Percentiles rank a stretch among this genome's conserved stretches.
Evolutionary conservation across 2,113 vertebrate genomes (phyloP).

Genomic region (Macquaria ambigua): DNA sequence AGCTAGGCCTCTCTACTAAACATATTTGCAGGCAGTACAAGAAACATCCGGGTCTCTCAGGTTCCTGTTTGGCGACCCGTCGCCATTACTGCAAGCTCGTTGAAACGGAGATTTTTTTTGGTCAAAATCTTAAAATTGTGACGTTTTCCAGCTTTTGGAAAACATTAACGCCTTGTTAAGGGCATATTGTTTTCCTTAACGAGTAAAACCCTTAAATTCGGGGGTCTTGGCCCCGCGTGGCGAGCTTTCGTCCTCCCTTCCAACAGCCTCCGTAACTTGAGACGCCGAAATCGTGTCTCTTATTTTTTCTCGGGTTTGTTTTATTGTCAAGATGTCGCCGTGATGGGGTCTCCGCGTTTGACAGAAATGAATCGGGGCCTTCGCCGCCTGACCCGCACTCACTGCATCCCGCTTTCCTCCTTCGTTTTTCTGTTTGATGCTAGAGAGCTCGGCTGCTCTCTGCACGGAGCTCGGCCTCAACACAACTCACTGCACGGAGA

Average conservation of each 20-base stretch:
- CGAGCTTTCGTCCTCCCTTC: conserved; percentile 72
- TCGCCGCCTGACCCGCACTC: conserved; percentile 86
- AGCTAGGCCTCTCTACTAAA: not conserved
- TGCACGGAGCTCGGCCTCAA: conserved; percentile 86
- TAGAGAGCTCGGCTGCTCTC: conserved; percentile 84
- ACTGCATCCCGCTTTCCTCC: conserved; percentile 77
- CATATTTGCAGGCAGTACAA: conserved; percentile 47
- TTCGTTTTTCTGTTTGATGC: conserved; percentile 79
- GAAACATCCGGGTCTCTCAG: conserved; percentile 86
- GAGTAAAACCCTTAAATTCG: conserved; percentile 40
- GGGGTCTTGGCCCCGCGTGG: conserved; percentile 81
- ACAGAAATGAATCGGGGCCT: conserved; percentile 95
- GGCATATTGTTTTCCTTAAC: conserved; percentile 65
- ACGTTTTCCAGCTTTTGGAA: conserved; percentile 75
- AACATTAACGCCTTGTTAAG: conserved; percentile 67
- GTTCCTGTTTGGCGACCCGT: conserved; percentile 88
- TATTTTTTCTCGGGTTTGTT: conserved; percentile 80
- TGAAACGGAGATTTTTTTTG: conserved; percentile 41
- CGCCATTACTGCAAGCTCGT: conserved; percentile 85
- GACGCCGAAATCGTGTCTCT: conserved; percentile 85
- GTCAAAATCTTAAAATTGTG: conserved; percentile 35
- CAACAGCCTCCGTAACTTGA: conserved; percentile 68
- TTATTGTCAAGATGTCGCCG: conserved; percentile 93
- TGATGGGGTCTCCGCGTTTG: conserved; percentile 92
- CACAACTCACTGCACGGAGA: conserved; percentile 84